Evolutionary conservation across 2,888 invertebrate genomes (phyloP), one percentile per base, ranked within the genome.

Genomic region (Polyploca ridens): DNA sequence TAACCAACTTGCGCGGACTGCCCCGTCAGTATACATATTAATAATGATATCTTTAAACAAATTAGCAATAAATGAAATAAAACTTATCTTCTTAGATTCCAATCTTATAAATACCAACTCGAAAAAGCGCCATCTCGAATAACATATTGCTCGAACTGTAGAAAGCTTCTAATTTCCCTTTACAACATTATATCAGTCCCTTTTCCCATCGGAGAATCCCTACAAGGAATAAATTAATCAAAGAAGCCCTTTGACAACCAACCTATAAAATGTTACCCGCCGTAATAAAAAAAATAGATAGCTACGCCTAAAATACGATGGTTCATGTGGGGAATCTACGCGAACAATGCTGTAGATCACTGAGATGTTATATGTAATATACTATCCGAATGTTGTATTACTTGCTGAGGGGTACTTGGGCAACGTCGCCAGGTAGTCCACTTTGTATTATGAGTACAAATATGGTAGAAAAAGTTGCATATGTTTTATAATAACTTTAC

Each of bases 301-400:
- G 41, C 41, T 63, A 66, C 64, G 60, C 62, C 63, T 62, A 62
- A 66, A 57, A 46, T 64, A 66, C 58, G 68, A 76, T 73, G 71
- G 70, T 69, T 72, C 81, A 74, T 77, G 72, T 75, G 77, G 79
- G 80, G 79, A 79, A 79, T 81, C 77, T 77, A 74, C 69, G 68
- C 69, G 70, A 67, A 78, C 77, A 80, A 81, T 70, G 71, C 70
- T 67, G 69, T 72, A 46, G 86, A 84, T 83, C 81, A 85, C 77
- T 73, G 69, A 69, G 41, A 41, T 6, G 13, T 13, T 8, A 41
- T 41, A 41, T 41, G 13, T 41, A 41, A 41, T 41, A 41, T 13
- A 41, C 41, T 41, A 41, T 41, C 13, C 41, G 13, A 41, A 82
- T 82, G 80, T 82, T 80, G 78, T 82, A 84, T 85, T 77, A 81